Evolutionary conservation across 2,797 vertebrate genomes (phyloP), one percentile per base, ranked within the genome.

Genomic region (Gambusia yucatana): DNA sequence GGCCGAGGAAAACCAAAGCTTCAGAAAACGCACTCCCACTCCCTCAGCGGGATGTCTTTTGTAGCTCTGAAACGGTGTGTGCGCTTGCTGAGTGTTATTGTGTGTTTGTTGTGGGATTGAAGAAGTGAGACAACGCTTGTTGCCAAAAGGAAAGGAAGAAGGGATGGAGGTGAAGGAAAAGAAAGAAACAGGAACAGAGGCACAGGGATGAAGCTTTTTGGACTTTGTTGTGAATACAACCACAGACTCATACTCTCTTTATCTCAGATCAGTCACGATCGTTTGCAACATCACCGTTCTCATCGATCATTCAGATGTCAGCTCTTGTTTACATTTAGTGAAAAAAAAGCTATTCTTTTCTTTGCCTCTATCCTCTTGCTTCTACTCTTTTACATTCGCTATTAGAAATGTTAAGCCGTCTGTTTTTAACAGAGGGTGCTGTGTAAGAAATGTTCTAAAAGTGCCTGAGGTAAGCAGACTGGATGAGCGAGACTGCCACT

Each of bases 41-140:
- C 88, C 82, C 91, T 79, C 92, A 89, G 89, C 87, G 83, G 89
- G 92, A 83, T 77, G 91, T 77, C 91, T 93, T 81, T 93, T 94
- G 92, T 93, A 89, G 87, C 88, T 82, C 84, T 91, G 84, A 92
- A 91, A 89, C 36, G 9, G 87, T 88, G 87, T 81, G 30, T 86
- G 83, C 85, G 86, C 82, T 76, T 73, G 76, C 82, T 84, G 84
- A 78, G 84, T 71, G 86, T 83, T 81, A 82, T 41, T 90, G 77
- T 80, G 83, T 89, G 85, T 91, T 82, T 92, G 89, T 92, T 93
- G 90, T 90, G 87, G 85, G 85, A 89, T 88, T 87, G 87, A 81
- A 88, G 91, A 91, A 92, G 89, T 90, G 92, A 92, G 88, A 88
- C 79, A 80, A 86, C 86, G 89, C 87, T 85, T 76, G 75, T 85